Base-by-base conservation (phyloP, 2,113 vertebrate genomes). In the Scortum barcoo region DNA sequence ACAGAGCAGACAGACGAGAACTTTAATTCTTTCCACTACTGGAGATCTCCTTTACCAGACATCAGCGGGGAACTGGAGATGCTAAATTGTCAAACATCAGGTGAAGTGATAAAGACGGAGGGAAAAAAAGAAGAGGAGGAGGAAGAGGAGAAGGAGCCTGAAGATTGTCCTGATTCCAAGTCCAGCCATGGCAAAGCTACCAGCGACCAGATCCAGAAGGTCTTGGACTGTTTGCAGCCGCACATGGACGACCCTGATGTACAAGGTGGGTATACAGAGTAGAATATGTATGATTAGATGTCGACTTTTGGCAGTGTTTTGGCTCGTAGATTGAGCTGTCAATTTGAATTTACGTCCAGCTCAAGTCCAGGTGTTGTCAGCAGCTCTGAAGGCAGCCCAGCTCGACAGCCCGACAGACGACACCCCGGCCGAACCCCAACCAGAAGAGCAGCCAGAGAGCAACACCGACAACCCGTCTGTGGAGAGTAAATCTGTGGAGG, bases 21-120 rank as follows among this genome's bases (percentile, higher is more conserved):
- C 58, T 97, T 97, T 88, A 96, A 88, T 88, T 95, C 95, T 17
- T 97, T 97, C 76, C 86, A 96, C 13, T 97, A 96, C 74, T 98
- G 98, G 97, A 94, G 95, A 76, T 90, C 95, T 86, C 96, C 96
- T 61, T 94, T 97, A 85, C 97, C 97, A 63, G 97, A 98, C 85
- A 96, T 97, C 14, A 99, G 95, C 24, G 92, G 95, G 69, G 97
- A 98, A 56, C 83, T 97, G 79, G 96, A 97, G 88, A 79, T 96
- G 74, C 91, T 98, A 89, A 95, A 61, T 78, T 88, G 70, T 90
- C 94, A 70, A 40, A 88, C 48, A 28, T 80, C 81, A n/a, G 79
- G 78, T 13, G 80, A 86, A 3, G 82, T 40, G 33, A 71, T 3
- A 11, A 81, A 86, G 14, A 40, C 57, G 36, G 80, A 82, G 51